These are phyloP conservation scores for Arctocebus calabarensis DNA, from an alignment of 2,797 vertebrate species.

Conservation along the genomic window DNA sequence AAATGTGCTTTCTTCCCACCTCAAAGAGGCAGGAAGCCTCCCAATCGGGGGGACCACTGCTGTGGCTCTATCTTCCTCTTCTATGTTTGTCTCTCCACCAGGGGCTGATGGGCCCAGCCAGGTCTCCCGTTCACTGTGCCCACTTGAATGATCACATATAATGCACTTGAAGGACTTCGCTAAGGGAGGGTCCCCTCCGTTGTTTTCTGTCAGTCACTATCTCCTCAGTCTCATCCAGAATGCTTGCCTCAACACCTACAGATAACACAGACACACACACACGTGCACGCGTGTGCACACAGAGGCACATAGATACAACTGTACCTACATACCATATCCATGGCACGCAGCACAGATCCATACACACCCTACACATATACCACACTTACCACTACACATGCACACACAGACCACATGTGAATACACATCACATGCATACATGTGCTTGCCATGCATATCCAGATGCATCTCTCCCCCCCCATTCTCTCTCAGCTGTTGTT, in stretches of 20 bases:
- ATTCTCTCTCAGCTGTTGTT: neutral
- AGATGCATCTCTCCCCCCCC: neutral
- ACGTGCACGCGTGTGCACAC: neutral
- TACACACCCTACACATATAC: neutral
- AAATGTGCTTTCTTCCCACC: neutral
- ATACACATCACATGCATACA: neutral
- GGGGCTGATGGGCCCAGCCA: neutral
- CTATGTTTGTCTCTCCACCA: neutral
- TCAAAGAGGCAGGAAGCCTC: neutral
- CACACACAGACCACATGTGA: neutral
- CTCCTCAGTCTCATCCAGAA: neutral
- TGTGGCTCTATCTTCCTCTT: neutral
- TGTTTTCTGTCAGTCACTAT: neutral
- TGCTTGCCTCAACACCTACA: neutral
- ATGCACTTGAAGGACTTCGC: neutral
- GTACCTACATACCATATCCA: neutral
- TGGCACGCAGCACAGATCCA: neutral
- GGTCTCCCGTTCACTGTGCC: neutral
- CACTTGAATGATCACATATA: neutral
- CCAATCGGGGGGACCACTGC: neutral
- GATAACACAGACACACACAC: neutral
- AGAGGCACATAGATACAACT: neutral
- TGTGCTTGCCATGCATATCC: neutral
- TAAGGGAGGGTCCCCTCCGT: neutral
- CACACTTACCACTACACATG: fast-evolving